A percentile compares a stretch with the other conserved stretches of the same genome.
phyloP scores from a whole-genome alignment of 2,888 invertebrate species.

The Lasioglossum zephyrum region DNA sequence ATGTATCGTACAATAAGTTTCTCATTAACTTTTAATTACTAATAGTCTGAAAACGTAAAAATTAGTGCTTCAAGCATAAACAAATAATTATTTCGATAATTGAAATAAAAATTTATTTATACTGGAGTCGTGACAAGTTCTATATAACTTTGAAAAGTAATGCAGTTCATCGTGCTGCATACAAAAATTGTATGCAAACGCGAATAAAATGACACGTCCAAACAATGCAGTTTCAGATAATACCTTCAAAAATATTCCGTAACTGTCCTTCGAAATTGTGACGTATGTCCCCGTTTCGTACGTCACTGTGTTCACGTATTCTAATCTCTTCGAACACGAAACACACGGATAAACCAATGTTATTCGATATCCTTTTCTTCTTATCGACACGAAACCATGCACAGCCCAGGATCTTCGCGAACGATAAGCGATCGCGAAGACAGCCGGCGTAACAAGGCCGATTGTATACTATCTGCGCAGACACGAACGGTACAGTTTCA shows the following conservation, averaged over 20 bases:
- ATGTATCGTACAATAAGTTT: too few relatives aligned
- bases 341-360: neutral
- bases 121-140: too few relatives aligned
- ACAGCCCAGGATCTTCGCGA: neutral
- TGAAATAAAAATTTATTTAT: too few relatives aligned
- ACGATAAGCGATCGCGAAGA: neutral
- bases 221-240: neutral
- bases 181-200: neutral
- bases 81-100: too few relatives aligned
- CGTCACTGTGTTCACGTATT: neutral
- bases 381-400: slow-evolving; percentile 1
- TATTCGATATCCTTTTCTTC: neutral
- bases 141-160: too few relatives aligned
- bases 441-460: neutral
- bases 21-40: too few relatives aligned
- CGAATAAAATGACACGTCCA: neutral
- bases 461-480: too few relatives aligned
- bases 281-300: neutral
- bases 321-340: neutral
- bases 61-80: too few relatives aligned
- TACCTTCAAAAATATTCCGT: neutral
- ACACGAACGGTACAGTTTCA: too few relatives aligned
- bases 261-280: neutral
- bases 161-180: too few relatives aligned
- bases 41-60: too few relatives aligned